Conservation (phyloP, 2,113 vertebrate genomes). For the Bungarus multicinctus region DNA sequence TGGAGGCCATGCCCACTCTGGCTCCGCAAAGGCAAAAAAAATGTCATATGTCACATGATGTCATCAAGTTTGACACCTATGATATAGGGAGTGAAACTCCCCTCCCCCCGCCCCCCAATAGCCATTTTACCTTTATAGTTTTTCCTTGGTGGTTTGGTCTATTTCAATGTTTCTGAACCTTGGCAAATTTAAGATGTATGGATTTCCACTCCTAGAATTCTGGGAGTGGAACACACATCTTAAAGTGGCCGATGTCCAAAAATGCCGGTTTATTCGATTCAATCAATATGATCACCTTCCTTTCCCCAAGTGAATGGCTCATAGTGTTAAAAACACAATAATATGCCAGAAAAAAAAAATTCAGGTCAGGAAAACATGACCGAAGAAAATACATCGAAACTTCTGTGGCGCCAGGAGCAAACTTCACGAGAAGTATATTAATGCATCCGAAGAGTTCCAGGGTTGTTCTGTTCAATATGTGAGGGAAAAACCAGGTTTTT, state of each 20-base stretch:
- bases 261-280: background rate
- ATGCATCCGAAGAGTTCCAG: background rate
- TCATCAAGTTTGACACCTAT: no score
- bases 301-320: background rate
- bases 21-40: no score
- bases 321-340: background rate
- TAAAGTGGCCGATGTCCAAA: background rate
- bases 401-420: background rate
- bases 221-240: no score
- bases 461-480: background rate
- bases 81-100: background rate
- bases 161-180: background rate
- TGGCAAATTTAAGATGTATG: background rate
- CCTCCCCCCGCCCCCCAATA: accelerated
- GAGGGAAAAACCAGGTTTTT: background rate
- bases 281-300: background rate
- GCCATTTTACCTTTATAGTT: background rate
- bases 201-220: no score
- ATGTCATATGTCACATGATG: no score
- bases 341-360: background rate
- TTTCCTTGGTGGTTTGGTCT: background rate
- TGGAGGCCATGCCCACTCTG: no score
- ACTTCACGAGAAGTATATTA: background rate
- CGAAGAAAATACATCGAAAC: background rate
- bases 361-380: background rate